Conservation (phyloP, 1,140 invertebrate genomes). For the Antheraea mylitta region DNA sequence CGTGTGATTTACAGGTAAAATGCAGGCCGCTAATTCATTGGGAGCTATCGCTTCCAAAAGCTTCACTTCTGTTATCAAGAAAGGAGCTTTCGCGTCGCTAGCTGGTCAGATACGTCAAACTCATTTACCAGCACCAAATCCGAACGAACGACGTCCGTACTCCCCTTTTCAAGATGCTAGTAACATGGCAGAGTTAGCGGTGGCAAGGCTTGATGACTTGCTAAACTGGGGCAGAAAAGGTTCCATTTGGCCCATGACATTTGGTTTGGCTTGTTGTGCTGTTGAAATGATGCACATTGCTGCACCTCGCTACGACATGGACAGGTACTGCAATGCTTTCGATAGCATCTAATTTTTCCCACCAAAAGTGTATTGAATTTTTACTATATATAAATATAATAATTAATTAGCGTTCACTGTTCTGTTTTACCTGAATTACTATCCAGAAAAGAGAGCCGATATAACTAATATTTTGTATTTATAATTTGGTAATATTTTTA, state of each 20-base stretch:
- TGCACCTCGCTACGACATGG: slow-evolving; percentile 98
- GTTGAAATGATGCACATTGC: slow-evolving; percentile 99
- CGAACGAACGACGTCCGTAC: slow-evolving; percentile 59
- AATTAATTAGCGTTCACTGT: too few relatives aligned
- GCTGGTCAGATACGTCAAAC: slow-evolving; percentile 65
- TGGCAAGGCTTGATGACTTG: slow-evolving; percentile 94
- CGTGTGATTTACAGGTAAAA: slow-evolving; percentile 40
- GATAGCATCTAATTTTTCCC: too few relatives aligned
- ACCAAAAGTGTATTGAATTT: too few relatives aligned
- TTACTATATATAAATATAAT: too few relatives aligned
- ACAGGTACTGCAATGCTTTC: slow-evolving; percentile 75
- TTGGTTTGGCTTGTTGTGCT: slow-evolving; percentile 98
- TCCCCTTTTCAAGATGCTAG: slow-evolving; percentile 87
- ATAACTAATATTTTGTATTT: too few relatives aligned
- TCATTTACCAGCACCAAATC: slow-evolving; percentile 69
- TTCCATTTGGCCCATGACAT: slow-evolving; percentile 97
- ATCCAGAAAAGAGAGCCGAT: too few relatives aligned
- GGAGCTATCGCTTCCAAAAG: slow-evolving; percentile 54
- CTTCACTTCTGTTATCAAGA: slow-evolving; percentile 56
- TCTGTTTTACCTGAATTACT: too few relatives aligned
- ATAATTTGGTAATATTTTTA: too few relatives aligned
- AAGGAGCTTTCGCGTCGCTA: slow-evolving; percentile 58
- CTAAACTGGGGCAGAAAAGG: slow-evolving; percentile 96
- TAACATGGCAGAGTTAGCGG: slow-evolving; percentile 86
- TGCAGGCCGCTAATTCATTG: slow-evolving; percentile 67